Conservation (phyloP, 2,797 vertebrate species). For the Catostomus latipinnis region DNA sequence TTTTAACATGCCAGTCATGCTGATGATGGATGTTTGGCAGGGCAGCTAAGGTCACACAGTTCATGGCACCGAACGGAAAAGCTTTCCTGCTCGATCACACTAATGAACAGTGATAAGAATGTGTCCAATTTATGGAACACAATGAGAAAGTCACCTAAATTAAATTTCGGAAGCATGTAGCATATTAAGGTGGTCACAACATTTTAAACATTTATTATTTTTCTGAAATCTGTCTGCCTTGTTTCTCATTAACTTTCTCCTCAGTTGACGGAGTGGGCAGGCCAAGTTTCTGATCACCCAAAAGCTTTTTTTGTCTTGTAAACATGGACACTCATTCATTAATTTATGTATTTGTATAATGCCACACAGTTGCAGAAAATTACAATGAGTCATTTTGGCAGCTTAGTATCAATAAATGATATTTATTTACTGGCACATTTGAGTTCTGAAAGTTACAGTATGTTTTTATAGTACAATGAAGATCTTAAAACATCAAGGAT, state of each 20-base stretch:
- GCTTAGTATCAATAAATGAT: not conserved
- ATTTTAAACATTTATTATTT: no score
- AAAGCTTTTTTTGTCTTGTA: no score
- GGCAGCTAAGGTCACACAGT: not conserved
- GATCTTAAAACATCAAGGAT: not conserved
- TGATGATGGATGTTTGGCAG: not conserved
- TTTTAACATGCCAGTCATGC: not conserved
- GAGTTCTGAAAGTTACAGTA: no score
- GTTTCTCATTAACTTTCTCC: no score
- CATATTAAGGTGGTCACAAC: not conserved
- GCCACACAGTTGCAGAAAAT: no score
- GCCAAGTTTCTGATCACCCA: no score
- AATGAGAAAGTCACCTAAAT: not conserved
- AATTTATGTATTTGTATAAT: no score
- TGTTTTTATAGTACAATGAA: not conserved
- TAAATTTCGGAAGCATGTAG: not conserved
- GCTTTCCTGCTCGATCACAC: not conserved
- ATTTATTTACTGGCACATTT: no score
- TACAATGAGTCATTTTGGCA: not conserved
- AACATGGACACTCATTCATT: no score
- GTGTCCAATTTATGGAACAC: not conserved
- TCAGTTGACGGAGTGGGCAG: no score
- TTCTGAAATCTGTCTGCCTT: no score
- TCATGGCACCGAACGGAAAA: not conserved
- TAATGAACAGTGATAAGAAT: not conserved